Evolutionary conservation across 2,888 invertebrate species (phyloP), one percentile per base, ranked within the genome.

Genomic region (Troilus luridus): DNA sequence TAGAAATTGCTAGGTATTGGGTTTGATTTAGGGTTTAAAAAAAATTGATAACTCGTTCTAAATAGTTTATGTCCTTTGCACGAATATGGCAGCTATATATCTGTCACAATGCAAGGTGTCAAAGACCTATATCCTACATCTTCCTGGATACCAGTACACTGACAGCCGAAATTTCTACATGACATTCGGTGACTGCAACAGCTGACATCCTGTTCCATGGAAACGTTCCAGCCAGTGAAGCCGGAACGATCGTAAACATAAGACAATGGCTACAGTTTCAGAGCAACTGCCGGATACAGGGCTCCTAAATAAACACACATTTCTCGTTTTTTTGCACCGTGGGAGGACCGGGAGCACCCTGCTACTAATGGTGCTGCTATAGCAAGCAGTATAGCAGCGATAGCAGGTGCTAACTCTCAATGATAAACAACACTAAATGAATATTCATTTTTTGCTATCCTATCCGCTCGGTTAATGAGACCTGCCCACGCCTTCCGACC

Each of bases 231-330:
- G 85, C 85, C 85, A 85, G 85, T 85, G 85, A 85, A 56, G 85
- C 85, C 85, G 85, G 85, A 85, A 85, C 85, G 85, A 85, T 85
- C 85, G 85, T 85, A 85, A 85, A 85, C 85, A 85, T 21, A 85
- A 85, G 56, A 85, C 85, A 85, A 85, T 85, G 85, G 85, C 85
- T 85, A 85, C 85, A 85, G 85, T 85, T 85, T 85, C 85, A 85
- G n/a, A 85, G 85, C 85, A 85, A 85, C 85, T 85, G 85, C 85
- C 85, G 85, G 85, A 85, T 85, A 85, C 85, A 54, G 56, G 41
- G 85, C 85, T 85, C 85, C 85, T 85, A 85, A 85, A 85, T 85
- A 85, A 85, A 85, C 85, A 85, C 85, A 85, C 85, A 85, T 85
- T 58, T 85, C 19, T 81, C 24, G 67, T 81, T 81, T 41, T 81